Percentiles rank a stretch among this genome's conserved stretches.
These are phyloP conservation scores for Trididemnum miniatum DNA, from an alignment of 23 tunicate genomes.

Conservation along the genomic window DNA sequence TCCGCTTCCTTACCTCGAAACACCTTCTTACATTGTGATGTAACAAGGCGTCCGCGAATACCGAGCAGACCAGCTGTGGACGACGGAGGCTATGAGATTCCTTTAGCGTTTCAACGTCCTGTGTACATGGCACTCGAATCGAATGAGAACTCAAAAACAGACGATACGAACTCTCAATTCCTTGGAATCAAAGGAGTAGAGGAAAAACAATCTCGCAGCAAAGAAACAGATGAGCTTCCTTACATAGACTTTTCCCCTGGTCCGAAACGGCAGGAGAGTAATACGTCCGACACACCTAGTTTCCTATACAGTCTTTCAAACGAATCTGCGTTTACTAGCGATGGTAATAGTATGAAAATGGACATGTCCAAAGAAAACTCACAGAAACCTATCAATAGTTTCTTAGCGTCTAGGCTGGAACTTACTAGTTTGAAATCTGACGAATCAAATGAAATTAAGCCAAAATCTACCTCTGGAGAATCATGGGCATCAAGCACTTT, in stretches of 20 bases:
- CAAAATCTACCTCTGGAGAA: background rate
- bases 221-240: background rate
- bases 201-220: background rate
- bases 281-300: background rate
- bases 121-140: slow-evolving; percentile 21
- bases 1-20: too few relatives aligned
- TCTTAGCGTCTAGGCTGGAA: slow-evolving; percentile 2
- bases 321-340: background rate
- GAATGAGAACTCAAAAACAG: background rate
- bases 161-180: background rate
- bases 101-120: background rate
- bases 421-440: background rate
- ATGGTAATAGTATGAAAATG: background rate
- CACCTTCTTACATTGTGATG: background rate
- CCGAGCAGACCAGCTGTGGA: background rate
- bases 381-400: background rate
- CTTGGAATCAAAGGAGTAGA: background rate
- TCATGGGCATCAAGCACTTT: background rate
- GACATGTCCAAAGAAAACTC: background rate
- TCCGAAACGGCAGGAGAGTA: too few relatives aligned
- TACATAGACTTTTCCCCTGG: background rate
- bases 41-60: background rate
- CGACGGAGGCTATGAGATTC: slow-evolving; percentile 26
- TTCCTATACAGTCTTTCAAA: slow-evolving; percentile 1
- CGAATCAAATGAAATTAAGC: background rate